phyloP scores from a whole-genome alignment of 2,113 vertebrate genomes.

The Illadopsis cleaveri region DNA sequence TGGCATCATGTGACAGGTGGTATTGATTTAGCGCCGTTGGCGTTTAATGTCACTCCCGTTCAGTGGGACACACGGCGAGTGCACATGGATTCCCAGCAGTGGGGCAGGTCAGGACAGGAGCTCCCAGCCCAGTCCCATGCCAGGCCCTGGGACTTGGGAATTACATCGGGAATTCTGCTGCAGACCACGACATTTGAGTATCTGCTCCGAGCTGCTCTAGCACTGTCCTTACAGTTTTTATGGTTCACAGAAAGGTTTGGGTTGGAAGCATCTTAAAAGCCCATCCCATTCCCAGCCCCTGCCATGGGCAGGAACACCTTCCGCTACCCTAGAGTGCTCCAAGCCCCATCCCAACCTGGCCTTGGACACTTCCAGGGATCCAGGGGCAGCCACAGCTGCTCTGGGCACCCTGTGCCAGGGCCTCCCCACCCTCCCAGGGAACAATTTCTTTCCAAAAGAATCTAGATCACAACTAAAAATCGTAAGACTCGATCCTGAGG shows the following conservation, averaged over 20 bases:
- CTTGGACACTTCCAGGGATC: background rate
- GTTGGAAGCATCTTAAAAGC: background rate
- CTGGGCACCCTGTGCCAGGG: background rate
- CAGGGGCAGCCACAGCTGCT: background rate
- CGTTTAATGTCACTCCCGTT: background rate
- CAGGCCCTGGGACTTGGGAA: background rate
- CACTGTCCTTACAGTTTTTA: background rate
- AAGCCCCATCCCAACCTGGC: rapidly evolving
- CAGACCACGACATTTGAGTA: background rate
- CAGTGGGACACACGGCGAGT: background rate
- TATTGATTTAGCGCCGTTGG: background rate
- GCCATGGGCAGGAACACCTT: background rate
- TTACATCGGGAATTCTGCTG: background rate
- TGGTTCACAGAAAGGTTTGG: background rate
- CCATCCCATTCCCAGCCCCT: background rate
- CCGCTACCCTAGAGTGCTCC: rapidly evolving
- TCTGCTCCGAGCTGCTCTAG: background rate
- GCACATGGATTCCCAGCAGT: background rate
- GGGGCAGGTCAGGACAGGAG: background rate
- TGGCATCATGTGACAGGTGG: constrained; percentile 14
- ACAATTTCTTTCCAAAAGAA: background rate
- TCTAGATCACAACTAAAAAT: background rate
- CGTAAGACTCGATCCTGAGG: background rate
- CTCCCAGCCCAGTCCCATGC: background rate
- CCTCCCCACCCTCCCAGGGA: background rate